Conservation (phyloP, 2,888 invertebrate species). For the Willowsia nigromaculata region DNA sequence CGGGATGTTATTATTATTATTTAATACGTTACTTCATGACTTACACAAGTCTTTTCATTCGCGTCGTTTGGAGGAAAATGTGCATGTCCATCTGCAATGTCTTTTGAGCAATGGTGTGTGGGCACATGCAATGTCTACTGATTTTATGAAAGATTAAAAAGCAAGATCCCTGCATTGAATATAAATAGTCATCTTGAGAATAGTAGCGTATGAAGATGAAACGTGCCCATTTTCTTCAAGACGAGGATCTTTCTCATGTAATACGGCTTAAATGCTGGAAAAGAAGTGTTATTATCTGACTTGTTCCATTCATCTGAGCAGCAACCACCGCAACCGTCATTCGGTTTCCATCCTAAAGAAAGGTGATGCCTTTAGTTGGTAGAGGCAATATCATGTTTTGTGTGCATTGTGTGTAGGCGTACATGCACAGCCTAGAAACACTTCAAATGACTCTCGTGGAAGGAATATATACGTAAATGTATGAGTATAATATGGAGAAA, state of each 20-base stretch:
- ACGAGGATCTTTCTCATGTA: not conserved
- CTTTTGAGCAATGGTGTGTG: not conserved
- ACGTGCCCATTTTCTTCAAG: constrained; percentile 1
- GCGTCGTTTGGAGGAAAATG: not conserved
- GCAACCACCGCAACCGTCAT: not conserved
- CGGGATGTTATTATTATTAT: not conserved
- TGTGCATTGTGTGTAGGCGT: too few species aligned
- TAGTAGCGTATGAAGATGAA: not conserved
- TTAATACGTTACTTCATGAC: not conserved
- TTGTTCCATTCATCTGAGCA: not conserved
- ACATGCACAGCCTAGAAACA: not conserved
- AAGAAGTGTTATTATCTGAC: not conserved
- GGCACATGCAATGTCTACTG: not conserved
- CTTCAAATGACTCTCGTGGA: not conserved
- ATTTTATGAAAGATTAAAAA: constrained; percentile 54
- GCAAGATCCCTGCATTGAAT: constrained; percentile 43
- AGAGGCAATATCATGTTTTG: too few species aligned
- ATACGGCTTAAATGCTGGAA: constrained; percentile 2
- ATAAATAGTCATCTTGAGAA: constrained; percentile 21
- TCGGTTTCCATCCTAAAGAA: not conserved
- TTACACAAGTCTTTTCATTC: not conserved
- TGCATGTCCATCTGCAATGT: not conserved
- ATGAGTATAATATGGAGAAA: not conserved
- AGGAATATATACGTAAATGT: not conserved
- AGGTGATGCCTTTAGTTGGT: not conserved